phyloP scores from a whole-genome alignment of 64 coral and sea anemone species.

The Acropora tenuis region DNA sequence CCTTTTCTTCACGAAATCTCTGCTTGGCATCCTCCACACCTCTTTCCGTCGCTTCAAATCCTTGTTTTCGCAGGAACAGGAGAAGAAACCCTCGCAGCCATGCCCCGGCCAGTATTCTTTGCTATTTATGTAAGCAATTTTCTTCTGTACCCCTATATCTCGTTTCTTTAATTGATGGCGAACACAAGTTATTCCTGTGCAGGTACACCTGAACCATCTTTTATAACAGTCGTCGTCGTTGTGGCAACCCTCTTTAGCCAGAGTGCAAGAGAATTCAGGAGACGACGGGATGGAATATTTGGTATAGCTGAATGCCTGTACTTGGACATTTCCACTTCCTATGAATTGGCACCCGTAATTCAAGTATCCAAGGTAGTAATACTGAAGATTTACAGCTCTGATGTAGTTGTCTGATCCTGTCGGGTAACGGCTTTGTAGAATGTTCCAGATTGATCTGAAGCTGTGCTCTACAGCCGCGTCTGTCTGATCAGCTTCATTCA shows the following conservation, averaged over 20 bases:
- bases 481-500: conserved; percentile 24
- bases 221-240: conserved; percentile 14
- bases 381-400: neutral
- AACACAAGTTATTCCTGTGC: conserved; percentile 25
- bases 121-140: neutral
- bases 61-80: neutral
- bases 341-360: neutral
- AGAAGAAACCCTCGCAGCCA: neutral
- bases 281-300: neutral
- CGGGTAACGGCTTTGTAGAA: conserved; percentile 17
- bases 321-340: neutral
- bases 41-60: neutral
- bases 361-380: neutral
- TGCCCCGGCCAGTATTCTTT: neutral
- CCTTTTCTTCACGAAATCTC: neutral
- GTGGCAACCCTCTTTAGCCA: conserved; percentile 34
- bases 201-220: neutral
- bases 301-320: neutral
- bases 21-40: neutral
- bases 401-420: neutral
- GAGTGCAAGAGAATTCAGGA: conserved; percentile 31
- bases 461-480: neutral
- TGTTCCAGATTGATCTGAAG: conserved; percentile 10
- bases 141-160: neutral
- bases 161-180: neutral